Percentiles rank a stretch among this genome's conserved stretches.
phyloP scores from a whole-genome alignment of 2,888 invertebrate species.

The Lasioglossum lativentre region DNA sequence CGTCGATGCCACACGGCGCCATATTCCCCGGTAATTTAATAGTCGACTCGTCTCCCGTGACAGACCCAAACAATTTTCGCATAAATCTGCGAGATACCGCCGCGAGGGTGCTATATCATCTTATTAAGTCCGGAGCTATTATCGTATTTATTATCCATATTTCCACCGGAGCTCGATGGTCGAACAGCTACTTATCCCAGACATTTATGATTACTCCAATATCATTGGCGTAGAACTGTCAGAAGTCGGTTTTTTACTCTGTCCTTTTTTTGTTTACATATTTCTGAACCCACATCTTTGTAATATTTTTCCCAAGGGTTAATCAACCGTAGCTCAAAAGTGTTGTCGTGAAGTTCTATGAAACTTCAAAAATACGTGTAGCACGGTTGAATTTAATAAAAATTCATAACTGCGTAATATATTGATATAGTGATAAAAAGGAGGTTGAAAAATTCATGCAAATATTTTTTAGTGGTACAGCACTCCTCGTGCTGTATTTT shows the following conservation, averaged over 20 bases:
- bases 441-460: no score
- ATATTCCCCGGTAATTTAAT: conserved; percentile 52
- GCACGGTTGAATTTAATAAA: not conserved
- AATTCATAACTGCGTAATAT: not conserved
- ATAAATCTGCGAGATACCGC: not conserved
- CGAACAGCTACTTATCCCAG: not conserved
- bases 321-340: no score
- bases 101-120: not conserved
- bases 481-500: no score
- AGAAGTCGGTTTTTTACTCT: not conserved
- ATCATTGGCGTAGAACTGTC: not conserved
- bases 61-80: not conserved
- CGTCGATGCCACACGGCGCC: not conserved
- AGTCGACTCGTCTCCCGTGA: conserved; percentile 30
- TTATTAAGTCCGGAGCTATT: not conserved
- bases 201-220: not conserved
- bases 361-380: no score
- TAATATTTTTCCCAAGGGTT: no score
- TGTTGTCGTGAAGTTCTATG: no score
- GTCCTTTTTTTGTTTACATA: no score
- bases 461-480: no score
- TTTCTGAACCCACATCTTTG: no score
- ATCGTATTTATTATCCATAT: not conserved
- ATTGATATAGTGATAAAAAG: no score
- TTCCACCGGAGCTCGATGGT: not conserved